A percentile compares a stretch with the other conserved stretches of the same genome.
These are phyloP conservation scores for Mandrillus leucophaeus DNA, from an alignment of 2,113 vertebrate genomes.

Conservation along the genomic window DNA sequence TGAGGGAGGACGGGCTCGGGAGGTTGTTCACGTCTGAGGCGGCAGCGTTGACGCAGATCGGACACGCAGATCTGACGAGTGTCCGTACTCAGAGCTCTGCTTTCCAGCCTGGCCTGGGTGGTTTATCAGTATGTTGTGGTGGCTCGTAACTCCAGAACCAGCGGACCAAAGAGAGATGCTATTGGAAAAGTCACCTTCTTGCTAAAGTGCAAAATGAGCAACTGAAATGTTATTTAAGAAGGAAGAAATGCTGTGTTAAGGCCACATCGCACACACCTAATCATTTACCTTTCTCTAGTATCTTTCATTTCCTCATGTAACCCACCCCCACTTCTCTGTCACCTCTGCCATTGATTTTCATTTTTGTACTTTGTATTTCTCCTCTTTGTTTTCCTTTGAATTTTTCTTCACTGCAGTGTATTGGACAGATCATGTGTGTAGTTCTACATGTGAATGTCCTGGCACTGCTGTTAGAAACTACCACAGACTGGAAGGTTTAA, in stretches of 20 bases:
- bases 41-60: rapidly evolving
- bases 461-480: rapidly evolving
- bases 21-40: rapidly evolving
- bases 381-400: not conserved
- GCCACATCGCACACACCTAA: rapidly evolving
- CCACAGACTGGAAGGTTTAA: rapidly evolving
- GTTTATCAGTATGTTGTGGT: rapidly evolving
- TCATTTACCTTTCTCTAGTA: rapidly evolving
- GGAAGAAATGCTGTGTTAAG: rapidly evolving
- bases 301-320: too few species aligned
- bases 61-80: not conserved
- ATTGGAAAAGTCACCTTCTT: not conserved
- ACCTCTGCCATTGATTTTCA: not conserved
- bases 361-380: not conserved
- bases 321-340: not conserved
- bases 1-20: rapidly evolving
- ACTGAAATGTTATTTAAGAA: too few species aligned
- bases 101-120: rapidly evolving
- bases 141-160: rapidly evolving
- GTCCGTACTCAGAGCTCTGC: too few species aligned
- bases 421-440: not conserved
- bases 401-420: not conserved
- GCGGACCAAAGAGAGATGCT: rapidly evolving
- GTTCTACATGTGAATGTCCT: not conserved
- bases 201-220: too few species aligned